phyloP scores from a whole-genome alignment of 2,797 vertebrate genomes.

The Pipistrellus pygmaeus region DNA sequence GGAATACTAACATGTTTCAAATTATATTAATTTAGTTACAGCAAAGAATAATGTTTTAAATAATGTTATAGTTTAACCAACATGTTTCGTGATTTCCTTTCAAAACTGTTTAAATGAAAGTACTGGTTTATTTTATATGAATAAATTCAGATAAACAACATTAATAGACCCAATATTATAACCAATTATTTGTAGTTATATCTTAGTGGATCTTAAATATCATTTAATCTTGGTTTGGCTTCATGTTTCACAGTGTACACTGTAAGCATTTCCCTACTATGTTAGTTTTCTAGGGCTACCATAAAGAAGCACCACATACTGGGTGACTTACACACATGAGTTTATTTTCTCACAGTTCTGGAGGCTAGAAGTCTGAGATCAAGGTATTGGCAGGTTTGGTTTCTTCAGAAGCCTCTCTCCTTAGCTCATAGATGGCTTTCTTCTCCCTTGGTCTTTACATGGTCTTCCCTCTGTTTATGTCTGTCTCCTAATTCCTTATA shows the following conservation, averaged over 20 bases:
- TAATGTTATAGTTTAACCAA: not conserved
- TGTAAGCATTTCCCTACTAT: not conserved
- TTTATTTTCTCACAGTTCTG: not conserved
- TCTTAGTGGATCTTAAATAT: not conserved
- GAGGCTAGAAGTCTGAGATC: not conserved
- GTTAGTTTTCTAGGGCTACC: not conserved
- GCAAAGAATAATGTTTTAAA: constrained; percentile 14
- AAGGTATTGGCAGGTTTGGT: too few species aligned
- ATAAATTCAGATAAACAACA: not conserved
- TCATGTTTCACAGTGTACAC: not conserved
- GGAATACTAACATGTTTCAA: not conserved
- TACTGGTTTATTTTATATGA: not conserved
- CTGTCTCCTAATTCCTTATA: not conserved
- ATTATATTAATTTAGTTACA: not conserved
- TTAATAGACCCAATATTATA: not conserved
- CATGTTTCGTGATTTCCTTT: not conserved
- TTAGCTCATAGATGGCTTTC: not conserved
- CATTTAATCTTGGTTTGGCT: not conserved
- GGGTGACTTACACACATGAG: not conserved
- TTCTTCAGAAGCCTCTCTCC: not conserved
- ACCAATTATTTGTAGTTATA: not conserved
- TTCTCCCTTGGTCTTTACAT: not conserved
- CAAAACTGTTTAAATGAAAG: not conserved
- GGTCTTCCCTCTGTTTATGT: not conserved
- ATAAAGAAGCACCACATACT: not conserved